These are phyloP conservation scores for Sinotaia quadrata DNA, from an alignment of 2,888 invertebrate species.

Conservation along the genomic window DNA sequence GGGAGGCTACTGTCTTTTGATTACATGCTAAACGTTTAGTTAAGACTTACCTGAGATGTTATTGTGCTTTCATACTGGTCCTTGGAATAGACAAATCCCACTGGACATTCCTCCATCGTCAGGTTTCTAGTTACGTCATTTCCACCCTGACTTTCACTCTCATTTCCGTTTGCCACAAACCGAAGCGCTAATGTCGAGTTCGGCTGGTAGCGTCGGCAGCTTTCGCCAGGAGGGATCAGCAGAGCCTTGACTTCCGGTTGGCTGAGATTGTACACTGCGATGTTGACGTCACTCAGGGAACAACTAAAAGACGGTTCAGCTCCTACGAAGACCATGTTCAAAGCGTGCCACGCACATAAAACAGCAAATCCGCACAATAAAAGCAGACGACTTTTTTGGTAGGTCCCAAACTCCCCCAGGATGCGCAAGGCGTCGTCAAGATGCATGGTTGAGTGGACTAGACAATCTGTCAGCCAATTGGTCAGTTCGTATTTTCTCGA, in stretches of 20 bases:
- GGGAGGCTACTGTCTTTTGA: too few species aligned
- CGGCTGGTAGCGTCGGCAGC: conserved; percentile 22
- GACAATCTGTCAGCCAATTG: too few species aligned
- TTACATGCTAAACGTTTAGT: too few species aligned
- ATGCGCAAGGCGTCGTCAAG: conserved; percentile 76
- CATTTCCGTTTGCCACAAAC: too few species aligned
- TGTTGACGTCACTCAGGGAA: conserved; percentile 27
- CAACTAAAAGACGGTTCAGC: conserved; percentile 92
- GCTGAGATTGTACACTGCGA: conserved; percentile 13
- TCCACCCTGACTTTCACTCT: not conserved
- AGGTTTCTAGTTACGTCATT: not conserved
- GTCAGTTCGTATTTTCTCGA: too few species aligned
- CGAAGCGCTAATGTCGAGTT: not conserved
- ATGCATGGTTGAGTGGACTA: conserved; percentile 33
- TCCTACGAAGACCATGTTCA: conserved; percentile 94
- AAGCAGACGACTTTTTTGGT: conserved; percentile 89
- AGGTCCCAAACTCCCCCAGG: conserved; percentile 90
- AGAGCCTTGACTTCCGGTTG: conserved; percentile 13
- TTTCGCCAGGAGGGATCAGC: conserved; percentile 18
- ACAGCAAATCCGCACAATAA: conserved; percentile 91
- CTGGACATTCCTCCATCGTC: conserved; percentile 12
- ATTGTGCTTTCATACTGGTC: conserved; percentile 30
- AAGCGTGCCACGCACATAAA: conserved; percentile 92
- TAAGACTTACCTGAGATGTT: conserved; percentile 29
- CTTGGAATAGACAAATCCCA: conserved; percentile 28